A percentile compares a stretch with the other conserved stretches of the same genome.
Conservation (phyloP, 1,140 invertebrate genomes). For the Drosophila lini region DNA sequence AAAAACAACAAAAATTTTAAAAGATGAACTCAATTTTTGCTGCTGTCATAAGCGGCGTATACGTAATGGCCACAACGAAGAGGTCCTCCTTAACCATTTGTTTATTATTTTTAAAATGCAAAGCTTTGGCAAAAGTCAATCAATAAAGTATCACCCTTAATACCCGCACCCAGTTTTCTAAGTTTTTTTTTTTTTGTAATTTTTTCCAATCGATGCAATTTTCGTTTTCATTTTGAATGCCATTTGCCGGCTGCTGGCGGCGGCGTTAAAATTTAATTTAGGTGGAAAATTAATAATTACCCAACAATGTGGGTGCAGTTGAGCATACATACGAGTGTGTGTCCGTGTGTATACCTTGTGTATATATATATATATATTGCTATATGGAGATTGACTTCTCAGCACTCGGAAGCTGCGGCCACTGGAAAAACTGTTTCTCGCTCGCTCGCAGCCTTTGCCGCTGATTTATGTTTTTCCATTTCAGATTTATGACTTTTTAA, state of each 20-base stretch:
- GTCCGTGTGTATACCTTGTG: slow-evolving; percentile 1
- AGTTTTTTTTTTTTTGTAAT: slow-evolving; percentile 40
- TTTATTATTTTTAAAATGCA: slow-evolving; percentile 56
- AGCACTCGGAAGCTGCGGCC: slow-evolving; percentile 53
- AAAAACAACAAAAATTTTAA: slow-evolving; percentile 35
- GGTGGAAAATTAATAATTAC: slow-evolving; percentile 82
- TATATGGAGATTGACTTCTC: slow-evolving; percentile 28
- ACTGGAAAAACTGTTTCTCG: slow-evolving; percentile 71
- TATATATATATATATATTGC: slow-evolving; percentile 14
- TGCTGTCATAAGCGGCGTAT: slow-evolving; percentile 59
- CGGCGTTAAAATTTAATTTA: slow-evolving; percentile 79
- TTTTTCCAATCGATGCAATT: slow-evolving; percentile 75
- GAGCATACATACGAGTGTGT: slow-evolving; percentile 16
- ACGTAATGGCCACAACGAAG: slow-evolving; percentile 56
- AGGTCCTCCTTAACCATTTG: slow-evolving; percentile 40
- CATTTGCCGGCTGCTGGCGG: slow-evolving; percentile 50
- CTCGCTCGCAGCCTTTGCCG: slow-evolving; percentile 54
- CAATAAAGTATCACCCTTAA: slow-evolving; percentile 11
- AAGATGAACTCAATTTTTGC: slow-evolving; percentile 62
- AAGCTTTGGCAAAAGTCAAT: slow-evolving; percentile 41
- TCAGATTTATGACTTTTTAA: slow-evolving; percentile 83
- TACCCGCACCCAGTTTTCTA: slow-evolving; percentile 14
- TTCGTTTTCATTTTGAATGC: slow-evolving; percentile 76
- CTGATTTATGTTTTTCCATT: slow-evolving; percentile 82
- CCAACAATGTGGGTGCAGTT: slow-evolving; percentile 75